Evolutionary conservation across 2,113 vertebrate species (phyloP), one percentile per base, ranked within the genome.

Genomic region (Onychostoma macrolepis): DNA sequence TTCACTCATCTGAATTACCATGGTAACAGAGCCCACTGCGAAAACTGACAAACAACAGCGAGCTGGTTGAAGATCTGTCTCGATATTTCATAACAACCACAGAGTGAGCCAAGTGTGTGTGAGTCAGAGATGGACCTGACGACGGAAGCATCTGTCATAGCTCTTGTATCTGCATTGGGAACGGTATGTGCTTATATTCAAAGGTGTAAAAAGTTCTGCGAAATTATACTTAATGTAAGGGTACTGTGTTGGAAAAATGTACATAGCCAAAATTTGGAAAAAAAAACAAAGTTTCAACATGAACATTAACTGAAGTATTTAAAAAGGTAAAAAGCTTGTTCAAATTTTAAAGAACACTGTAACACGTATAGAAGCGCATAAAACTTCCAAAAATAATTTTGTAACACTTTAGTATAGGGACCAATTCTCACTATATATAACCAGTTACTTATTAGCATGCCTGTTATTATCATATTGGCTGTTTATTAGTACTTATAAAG

Each of bases 71-170:
- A 89, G 92, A 92, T 93, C 91, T 87, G 91, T 90, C 90, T 90
- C 86, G 89, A 92, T 90, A 90, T 94, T 95, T 94, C 92, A 92
- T 93, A 94, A 94, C 86, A 94, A 94, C 84, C 90, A 72, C 90
- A 77, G 26, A 85, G 21, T 67, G 58, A 84, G 67, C 69, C 83
- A 74, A 84, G 88, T 80, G 82, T 93, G 91, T 92, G 91, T 92
- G 92, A 92, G 86, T 88, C 89, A 85, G 43, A 53, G 77, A 58
- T 67, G 79, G 82, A 89, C 90, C 89, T 87, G 91, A 92, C 84
- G 91, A 89, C 88, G 87, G 84, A 89, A 92, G 90, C 88, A 90
- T 92, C 91, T 92, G 92, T 88, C 89, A 79, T 90, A 83, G 80
- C 36, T 76, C 84, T 82, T 93, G 89, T 91, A 90, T 91, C 92